Evolutionary conservation across 2,888 invertebrate genomes (phyloP), one percentile per base, ranked within the genome.

Genomic region (Ischnura elegans): DNA sequence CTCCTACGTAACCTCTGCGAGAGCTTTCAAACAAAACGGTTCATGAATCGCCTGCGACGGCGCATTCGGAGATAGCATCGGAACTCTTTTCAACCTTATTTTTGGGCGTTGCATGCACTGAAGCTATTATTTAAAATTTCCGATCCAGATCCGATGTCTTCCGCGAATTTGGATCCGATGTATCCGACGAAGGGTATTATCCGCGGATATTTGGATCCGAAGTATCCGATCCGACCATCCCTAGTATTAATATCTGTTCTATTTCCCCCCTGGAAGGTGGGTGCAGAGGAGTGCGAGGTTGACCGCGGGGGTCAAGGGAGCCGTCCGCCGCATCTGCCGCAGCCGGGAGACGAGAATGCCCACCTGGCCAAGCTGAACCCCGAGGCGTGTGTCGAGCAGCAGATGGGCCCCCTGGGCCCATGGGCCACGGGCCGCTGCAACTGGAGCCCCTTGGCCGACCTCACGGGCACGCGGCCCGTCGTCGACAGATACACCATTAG

Each of bases 401-500:
- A 76, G 66, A 95, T 95, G 95, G 95, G 95, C 8, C 95, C 95
- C 0, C 93, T 95, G 45, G 97, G 95, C 94, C 98, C 98, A 16
- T 98, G 97, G 96, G 97, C 97, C 4, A 97, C 98, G 0, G 98
- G 98, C 2, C 97, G 97, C 94, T 97, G 97, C 0, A 97, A 98
- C 95, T 98, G 97, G 97, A 97, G 97, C 61, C 97, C 98, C 0
- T 96, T 97, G 94, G 97, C 97, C 0, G 97, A 96, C 0, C 96
- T 98, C 95, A 94, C 94, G 0, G 98, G 98, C 4, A 97, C 98
- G 0, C 96, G 98, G 94, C 98, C 98, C 0, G 96, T 97, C 0
- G 98, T 98, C 19, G 98, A 98, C 96, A 97, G 97, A 95, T 98
- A 98, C 95, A 97, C 98, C 0, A 96, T 98, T 87, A 97, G 98